Percentiles rank a stretch among this genome's conserved stretches.
phyloP scores from a whole-genome alignment of 2,113 vertebrate species.

The Brachionichthys hirsutus region DNA sequence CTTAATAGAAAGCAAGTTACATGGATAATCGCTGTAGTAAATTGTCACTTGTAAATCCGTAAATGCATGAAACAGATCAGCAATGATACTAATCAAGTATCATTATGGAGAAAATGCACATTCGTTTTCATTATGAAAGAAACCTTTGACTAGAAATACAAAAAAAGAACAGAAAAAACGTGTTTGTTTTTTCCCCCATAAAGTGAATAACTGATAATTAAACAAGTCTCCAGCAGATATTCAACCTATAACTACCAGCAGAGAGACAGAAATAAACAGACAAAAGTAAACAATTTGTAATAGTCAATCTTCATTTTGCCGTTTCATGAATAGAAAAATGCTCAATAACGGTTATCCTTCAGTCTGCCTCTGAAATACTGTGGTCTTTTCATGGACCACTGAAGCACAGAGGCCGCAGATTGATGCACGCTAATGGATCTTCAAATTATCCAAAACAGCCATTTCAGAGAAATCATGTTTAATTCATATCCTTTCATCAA shows the following conservation, averaged over 20 bases:
- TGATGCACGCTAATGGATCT: constrained; percentile 34
- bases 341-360: not conserved
- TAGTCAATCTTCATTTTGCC: constrained; percentile 4
- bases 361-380: constrained; percentile 7
- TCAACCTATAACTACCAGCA: not conserved
- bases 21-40: too few species aligned
- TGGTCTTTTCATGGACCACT: constrained; percentile 1
- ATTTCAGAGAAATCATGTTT: constrained; percentile 29
- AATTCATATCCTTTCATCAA: constrained; percentile 41
- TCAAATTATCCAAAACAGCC: constrained; percentile 27
- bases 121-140: too few species aligned
- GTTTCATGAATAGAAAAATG: constrained; percentile 9
- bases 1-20: too few species aligned
- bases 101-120: too few species aligned
- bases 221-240: not conserved
- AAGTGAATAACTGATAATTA: not conserved
- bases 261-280: constrained; percentile 7
- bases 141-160: too few species aligned
- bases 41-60: too few species aligned
- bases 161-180: too few species aligned
- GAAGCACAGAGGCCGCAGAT: not conserved
- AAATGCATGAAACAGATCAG: too few species aligned
- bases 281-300: constrained; percentile 1
- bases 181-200: too few species aligned
- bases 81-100: too few species aligned